phyloP scores from a whole-genome alignment of 2,888 invertebrate genomes.

The Pandemis corylana region DNA sequence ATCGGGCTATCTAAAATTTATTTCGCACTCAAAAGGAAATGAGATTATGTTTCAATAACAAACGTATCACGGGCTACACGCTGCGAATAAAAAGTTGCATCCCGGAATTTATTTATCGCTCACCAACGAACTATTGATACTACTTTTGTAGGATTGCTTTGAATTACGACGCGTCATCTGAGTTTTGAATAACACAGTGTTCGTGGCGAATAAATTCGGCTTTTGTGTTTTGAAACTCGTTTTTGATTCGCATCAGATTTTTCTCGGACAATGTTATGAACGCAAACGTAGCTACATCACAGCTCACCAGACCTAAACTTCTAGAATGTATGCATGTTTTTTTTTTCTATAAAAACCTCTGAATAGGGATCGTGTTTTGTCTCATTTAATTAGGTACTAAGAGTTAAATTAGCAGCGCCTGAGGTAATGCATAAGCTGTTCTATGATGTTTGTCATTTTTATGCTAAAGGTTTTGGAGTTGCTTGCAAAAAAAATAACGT shows the following conservation, averaged over 20 bases:
- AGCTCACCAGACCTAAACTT: too few species aligned
- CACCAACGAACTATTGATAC: constrained; percentile 44
- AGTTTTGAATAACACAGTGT: constrained; percentile 19
- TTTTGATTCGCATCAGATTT: not conserved
- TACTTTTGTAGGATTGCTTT: constrained; percentile 29
- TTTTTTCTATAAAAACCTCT: too few species aligned
- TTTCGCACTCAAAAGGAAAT: constrained; percentile 68
- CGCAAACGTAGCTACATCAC: too few species aligned
- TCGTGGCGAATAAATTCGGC: constrained; percentile 3
- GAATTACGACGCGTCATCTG: constrained; percentile 34
- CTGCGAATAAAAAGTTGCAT: constrained; percentile 63
- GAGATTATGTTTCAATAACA: constrained; percentile 75
- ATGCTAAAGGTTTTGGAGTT: too few species aligned
- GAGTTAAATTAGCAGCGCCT: too few species aligned
- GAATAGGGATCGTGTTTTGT: too few species aligned
- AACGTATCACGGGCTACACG: constrained; percentile 61
- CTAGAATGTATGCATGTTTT: too few species aligned
- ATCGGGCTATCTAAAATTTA: constrained; percentile 65
- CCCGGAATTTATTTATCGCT: constrained; percentile 53
- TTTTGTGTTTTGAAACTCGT: not conserved
- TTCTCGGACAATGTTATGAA: not conserved
- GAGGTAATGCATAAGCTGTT: too few species aligned
- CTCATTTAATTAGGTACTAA: too few species aligned
- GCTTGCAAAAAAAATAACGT: too few species aligned
- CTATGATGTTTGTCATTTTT: too few species aligned